Evolutionary conservation across 2,113 vertebrate genomes (phyloP).

Genomic region (Ifrita kowaldi): DNA sequence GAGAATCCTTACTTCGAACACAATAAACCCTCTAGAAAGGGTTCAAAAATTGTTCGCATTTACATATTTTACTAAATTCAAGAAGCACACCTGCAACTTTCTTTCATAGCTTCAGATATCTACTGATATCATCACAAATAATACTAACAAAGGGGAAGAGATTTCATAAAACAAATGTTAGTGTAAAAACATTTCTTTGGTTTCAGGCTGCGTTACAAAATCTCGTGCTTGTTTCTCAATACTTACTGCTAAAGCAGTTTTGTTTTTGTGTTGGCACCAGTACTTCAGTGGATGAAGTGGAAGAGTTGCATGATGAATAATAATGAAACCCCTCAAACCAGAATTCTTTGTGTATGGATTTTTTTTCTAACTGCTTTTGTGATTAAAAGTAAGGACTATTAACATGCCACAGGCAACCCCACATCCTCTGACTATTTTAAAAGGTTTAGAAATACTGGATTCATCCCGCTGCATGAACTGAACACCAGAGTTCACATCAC

Average conservation of each 20-base stretch:
- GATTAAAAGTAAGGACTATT: slow-evolving; percentile 45
- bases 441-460: slow-evolving; percentile 36
- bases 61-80: neutral
- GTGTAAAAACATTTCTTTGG: neutral
- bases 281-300: slow-evolving; percentile 1
- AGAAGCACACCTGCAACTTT: neutral
- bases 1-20: neutral
- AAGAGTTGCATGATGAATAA: slow-evolving; percentile 51
- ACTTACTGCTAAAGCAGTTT: neutral
- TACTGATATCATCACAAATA: neutral
- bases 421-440: slow-evolving; percentile 20
- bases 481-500: neutral
- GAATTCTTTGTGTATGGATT: slow-evolving; percentile 36
- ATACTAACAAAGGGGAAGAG: neutral
- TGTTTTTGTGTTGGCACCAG: slow-evolving; percentile 23
- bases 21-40: neutral
- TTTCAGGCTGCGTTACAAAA: slow-evolving; percentile 7
- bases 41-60: neutral
- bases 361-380: slow-evolving; percentile 44
- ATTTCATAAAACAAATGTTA: neutral
- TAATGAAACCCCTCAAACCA: slow-evolving; percentile 52
- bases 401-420: slow-evolving; percentile 34
- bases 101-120: neutral
- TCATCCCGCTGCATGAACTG: slow-evolving; percentile 4
- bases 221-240: slow-evolving; percentile 15